Base-by-base conservation (phyloP, 2,888 invertebrate species). In the Pandemis corylana region DNA sequence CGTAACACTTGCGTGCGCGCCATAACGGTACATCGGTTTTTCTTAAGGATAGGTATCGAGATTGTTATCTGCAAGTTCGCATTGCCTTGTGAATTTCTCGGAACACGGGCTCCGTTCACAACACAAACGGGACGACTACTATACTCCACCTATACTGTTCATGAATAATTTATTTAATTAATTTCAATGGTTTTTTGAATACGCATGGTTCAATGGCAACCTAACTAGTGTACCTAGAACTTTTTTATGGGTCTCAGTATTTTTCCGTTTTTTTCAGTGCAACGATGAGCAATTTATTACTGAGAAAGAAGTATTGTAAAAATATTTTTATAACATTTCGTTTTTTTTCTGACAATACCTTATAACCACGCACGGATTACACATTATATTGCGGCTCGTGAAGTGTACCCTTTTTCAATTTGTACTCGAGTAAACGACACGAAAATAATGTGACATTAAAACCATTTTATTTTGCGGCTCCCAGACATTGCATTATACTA, bases 1-100 rank as follows among this genome's bases (percentile, higher is more conserved):
- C 59, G 71, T 61, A 59, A 66, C 56, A 49, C 59, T 66, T 49
- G 59, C 65, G 15, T 59, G 56, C 9, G 56, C 9, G 59, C 59
- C 15, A 56, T 65, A 65, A 71, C 46, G 28, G 59, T 71, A 7
- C 51, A 66, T 65, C 41, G 65, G 59, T 59, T 71, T 59, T 71
- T 49, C 49, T 66, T 71, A 71, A 65, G 46, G 41, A 59, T 65
- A 44, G 20, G 20, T 63, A 66, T 71, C 46, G 36, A 46, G 20
- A 65, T 71, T 53, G 49, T 64, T 51, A 53, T 64, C 28, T 64
- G 49, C 15, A 62, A 10, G 63, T 51, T 51, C 51, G 15, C 59
- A 20, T 28, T 42, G 10, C 59, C 68, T 63, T 70, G 51, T 53
- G 44, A 42, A 44, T 70, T 63, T 28, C 51, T 65, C 46, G 15